Evolutionary conservation across 2,888 invertebrate species (phyloP).

Genomic region (Nycteola revayana): DNA sequence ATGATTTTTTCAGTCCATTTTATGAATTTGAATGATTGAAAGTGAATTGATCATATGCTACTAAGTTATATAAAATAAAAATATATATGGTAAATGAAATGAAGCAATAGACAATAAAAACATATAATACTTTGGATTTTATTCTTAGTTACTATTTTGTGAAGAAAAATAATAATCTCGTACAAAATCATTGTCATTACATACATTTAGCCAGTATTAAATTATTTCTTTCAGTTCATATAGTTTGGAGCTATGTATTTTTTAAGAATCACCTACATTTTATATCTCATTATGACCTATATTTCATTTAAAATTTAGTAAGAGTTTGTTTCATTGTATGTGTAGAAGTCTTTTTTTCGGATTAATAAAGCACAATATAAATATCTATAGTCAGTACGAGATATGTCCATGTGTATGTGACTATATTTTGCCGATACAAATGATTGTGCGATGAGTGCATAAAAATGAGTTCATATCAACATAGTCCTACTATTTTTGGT

Average conservation of each 20-base stretch:
- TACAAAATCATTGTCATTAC: constrained; percentile 26
- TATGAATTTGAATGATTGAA: constrained; percentile 29
- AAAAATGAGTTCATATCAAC: too few species aligned
- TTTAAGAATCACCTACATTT: constrained; percentile 7
- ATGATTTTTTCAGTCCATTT: constrained; percentile 29
- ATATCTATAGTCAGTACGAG: too few species aligned
- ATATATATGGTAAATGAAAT: constrained; percentile 7
- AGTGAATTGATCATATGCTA: constrained; percentile 13
- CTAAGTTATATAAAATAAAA: constrained; percentile 13
- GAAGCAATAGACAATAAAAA: constrained; percentile 7
- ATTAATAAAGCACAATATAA: constrained; percentile 24
- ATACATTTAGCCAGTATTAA: constrained; percentile 35
- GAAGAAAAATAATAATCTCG: constrained; percentile 19
- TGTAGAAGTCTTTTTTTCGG: constrained; percentile 25
- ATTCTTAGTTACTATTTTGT: constrained; percentile 4
- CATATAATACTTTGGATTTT: constrained; percentile 8
- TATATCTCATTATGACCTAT: constrained; percentile 9
- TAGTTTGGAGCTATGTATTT: constrained; percentile 6
- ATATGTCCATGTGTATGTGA: too few species aligned
- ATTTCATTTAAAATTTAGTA: constrained; percentile 17
- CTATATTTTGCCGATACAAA: too few species aligned
- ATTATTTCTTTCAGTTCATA: constrained; percentile 28
- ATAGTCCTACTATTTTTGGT: too few species aligned
- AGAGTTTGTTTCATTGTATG: constrained; percentile 18
- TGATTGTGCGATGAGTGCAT: too few species aligned